Percentiles rank a stretch among this genome's conserved stretches.
Conservation (phyloP, 2,888 invertebrate species). For the Biston stratarius region DNA sequence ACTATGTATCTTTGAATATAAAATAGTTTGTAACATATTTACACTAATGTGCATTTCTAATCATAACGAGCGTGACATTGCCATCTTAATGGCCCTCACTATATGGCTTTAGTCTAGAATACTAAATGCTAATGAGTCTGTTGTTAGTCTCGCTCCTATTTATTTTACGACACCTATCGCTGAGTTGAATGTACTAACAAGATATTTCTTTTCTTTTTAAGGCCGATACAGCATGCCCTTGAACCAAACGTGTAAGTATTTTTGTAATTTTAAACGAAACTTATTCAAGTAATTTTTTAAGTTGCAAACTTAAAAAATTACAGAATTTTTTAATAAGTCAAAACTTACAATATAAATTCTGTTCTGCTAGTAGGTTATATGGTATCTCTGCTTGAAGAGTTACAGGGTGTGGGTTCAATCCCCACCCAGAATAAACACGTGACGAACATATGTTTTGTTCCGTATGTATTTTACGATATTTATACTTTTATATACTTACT, state of each 20-base stretch:
- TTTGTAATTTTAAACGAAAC: not conserved
- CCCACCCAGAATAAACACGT: not conserved
- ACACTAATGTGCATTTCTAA: not conserved
- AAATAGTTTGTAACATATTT: too few species aligned
- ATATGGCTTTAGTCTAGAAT: slow-evolving; percentile 13
- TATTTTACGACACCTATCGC: slow-evolving; percentile 8
- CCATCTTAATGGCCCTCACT: slow-evolving; percentile 3
- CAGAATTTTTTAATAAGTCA: not conserved
- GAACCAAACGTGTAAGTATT: slow-evolving; percentile 80
- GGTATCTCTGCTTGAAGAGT: too few species aligned
- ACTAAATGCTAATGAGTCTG: slow-evolving; percentile 24
- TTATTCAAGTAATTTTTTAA: not conserved
- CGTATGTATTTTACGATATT: too few species aligned
- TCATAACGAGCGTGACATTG: slow-evolving; percentile 12
- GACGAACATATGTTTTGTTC: not conserved
- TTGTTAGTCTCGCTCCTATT: not conserved
- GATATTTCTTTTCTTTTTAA: slow-evolving; percentile 58
- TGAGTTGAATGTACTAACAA: slow-evolving; percentile 44
- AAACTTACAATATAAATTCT: not conserved
- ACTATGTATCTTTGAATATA: too few species aligned
- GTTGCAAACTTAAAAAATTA: not conserved
- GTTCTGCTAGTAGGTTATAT: not conserved
- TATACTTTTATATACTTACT: too few species aligned
- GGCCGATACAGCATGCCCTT: slow-evolving; percentile 76
- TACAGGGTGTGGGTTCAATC: too few species aligned